These are phyloP conservation scores for Brachylomia viminalis DNA, from an alignment of 2,888 invertebrate genomes.

Conservation along the genomic window DNA sequence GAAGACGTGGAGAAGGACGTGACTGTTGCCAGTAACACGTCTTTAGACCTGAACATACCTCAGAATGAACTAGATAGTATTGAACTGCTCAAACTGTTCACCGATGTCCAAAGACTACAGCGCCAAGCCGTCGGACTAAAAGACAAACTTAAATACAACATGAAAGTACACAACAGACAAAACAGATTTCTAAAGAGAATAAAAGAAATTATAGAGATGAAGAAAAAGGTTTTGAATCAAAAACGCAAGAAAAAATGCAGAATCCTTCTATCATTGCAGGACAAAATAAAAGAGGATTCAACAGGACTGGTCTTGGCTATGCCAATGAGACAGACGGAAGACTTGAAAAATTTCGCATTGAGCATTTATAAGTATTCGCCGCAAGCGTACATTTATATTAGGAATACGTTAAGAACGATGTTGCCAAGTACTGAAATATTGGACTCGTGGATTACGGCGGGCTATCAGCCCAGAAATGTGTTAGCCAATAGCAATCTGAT, in stretches of 20 bases:
- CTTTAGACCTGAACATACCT: constrained; percentile 61
- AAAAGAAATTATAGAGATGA: constrained; percentile 82
- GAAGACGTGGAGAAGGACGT: constrained; percentile 68
- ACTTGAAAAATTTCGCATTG: constrained; percentile 86
- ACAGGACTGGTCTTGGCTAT: constrained; percentile 86
- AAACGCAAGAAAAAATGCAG: constrained; percentile 86
- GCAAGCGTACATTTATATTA: constrained; percentile 86
- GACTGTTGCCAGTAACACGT: constrained; percentile 43
- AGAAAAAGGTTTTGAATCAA: constrained; percentile 81
- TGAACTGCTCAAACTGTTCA: constrained; percentile 83
- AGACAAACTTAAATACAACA: constrained; percentile 83
- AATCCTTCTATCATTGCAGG: constrained; percentile 84
- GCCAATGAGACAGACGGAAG: constrained; percentile 86
- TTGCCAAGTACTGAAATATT: constrained; percentile 86
- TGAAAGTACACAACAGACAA: constrained; percentile 82
- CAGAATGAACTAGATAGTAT: constrained; percentile 69
- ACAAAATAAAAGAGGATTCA: constrained; percentile 86
- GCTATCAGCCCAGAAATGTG: constrained; percentile 82
- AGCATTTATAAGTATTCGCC: constrained; percentile 88
- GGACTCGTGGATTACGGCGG: constrained; percentile 83
- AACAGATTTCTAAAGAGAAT: constrained; percentile 78
- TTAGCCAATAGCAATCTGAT: constrained; percentile 79
- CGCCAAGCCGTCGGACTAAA: constrained; percentile 79
- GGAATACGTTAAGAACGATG: constrained; percentile 85
- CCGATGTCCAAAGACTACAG: constrained; percentile 86